Evolutionary conservation across 1,140 invertebrate species (phyloP).

Genomic region (Zaprionus vittiger): DNA sequence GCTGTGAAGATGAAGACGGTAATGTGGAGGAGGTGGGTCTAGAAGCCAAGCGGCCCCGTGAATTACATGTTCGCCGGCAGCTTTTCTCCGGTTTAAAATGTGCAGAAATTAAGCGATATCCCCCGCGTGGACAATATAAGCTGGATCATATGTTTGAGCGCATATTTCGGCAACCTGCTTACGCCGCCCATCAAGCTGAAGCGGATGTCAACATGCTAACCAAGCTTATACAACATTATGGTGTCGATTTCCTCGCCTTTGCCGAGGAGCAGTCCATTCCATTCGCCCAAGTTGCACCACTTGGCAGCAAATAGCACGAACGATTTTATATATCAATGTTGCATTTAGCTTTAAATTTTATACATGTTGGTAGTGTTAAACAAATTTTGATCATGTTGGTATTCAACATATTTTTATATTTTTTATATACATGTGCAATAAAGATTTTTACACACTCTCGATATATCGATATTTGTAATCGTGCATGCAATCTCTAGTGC

Average conservation of each 20-base stretch:
- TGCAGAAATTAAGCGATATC: constrained; percentile 44
- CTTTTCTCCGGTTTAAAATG: constrained; percentile 53
- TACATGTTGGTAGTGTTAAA: constrained; percentile 13
- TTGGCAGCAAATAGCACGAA: constrained; percentile 33
- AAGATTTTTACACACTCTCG: neutral
- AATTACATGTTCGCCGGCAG: constrained; percentile 48
- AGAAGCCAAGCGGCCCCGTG: constrained; percentile 20
- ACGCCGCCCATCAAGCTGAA: constrained; percentile 86
- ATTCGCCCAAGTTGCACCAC: constrained; percentile 64
- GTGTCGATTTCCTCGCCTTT: constrained; percentile 86
- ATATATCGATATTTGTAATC: neutral
- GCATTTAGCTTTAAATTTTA: constrained; percentile 8
- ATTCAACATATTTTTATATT: neutral
- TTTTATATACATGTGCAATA: neutral
- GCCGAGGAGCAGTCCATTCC: constrained; percentile 85
- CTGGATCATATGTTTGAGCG: constrained; percentile 86
- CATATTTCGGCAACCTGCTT: constrained; percentile 83
- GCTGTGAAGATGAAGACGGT: constrained; percentile 13
- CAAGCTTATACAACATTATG: constrained; percentile 85
- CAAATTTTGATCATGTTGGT: neutral
- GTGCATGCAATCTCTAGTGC: neutral
- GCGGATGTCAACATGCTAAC: constrained; percentile 86
- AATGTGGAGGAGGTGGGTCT: neutral
- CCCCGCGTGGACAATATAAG: constrained; percentile 84
- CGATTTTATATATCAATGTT: constrained; percentile 12